phyloP scores from a whole-genome alignment of 2,113 vertebrate species.

The Pomatostomus ruficeps region DNA sequence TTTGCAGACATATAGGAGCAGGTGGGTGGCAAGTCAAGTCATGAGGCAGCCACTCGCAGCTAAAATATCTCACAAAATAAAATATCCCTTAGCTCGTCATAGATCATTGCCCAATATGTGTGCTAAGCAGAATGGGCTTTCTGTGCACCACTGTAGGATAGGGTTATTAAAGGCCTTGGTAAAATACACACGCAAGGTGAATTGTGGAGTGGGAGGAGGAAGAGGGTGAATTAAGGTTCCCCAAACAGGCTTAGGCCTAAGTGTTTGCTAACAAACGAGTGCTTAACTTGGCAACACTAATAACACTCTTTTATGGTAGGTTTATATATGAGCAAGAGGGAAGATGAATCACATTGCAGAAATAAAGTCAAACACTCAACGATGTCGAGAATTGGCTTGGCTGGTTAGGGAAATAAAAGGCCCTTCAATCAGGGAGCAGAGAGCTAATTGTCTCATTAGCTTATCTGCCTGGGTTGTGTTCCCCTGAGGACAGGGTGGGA shows the following conservation, averaged over 20 bases:
- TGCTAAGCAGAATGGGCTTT: background rate
- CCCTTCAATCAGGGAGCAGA: slow-evolving; percentile 44
- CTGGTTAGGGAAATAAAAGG: slow-evolving; percentile 57
- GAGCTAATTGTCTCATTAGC: slow-evolving; percentile 66
- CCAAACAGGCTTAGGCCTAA: background rate
- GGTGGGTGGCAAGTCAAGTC: background rate
- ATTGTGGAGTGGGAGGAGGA: background rate
- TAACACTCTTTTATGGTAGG: slow-evolving; percentile 27
- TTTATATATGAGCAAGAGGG: background rate
- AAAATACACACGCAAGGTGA: background rate
- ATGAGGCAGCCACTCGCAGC: background rate
- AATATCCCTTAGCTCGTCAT: background rate
- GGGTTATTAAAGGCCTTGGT: background rate
- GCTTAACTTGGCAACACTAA: slow-evolving; percentile 32
- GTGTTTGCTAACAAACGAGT: slow-evolving; percentile 17
- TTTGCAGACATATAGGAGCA: background rate
- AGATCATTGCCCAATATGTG: background rate
- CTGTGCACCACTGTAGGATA: background rate
- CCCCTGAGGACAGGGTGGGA: slow-evolving; percentile 34
- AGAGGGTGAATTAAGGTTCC: background rate
- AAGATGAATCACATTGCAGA: slow-evolving; percentile 47
- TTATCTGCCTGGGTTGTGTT: slow-evolving; percentile 48
- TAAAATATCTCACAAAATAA: background rate
- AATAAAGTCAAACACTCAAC: slow-evolving; percentile 18
- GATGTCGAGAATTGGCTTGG: slow-evolving; percentile 25